These are phyloP conservation scores for Corythucha ciliata DNA, from an alignment of 2,888 invertebrate genomes.

Conservation along the genomic window DNA sequence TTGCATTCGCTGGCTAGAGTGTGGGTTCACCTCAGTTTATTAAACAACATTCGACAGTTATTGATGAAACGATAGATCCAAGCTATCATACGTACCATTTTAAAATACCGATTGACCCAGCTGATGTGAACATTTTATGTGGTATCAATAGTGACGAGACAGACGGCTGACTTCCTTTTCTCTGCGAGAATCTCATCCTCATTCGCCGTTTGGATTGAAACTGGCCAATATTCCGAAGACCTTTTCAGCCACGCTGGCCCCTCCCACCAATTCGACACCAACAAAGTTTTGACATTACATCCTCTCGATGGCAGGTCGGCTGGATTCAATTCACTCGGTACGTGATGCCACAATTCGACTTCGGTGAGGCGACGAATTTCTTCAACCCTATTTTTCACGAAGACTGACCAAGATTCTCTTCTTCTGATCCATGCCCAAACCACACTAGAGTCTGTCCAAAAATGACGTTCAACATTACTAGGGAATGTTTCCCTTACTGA, in stretches of 20 bases:
- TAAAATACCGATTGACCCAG: too few relatives aligned
- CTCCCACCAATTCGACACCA: slow-evolving; percentile 6
- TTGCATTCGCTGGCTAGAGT: too few relatives aligned
- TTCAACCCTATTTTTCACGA: not conserved
- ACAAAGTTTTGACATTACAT: not conserved
- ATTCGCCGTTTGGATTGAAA: not conserved
- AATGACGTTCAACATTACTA: not conserved
- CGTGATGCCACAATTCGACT: not conserved
- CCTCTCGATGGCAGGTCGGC: slow-evolving; percentile 1
- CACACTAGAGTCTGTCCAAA: not conserved
- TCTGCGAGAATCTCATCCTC: slow-evolving; percentile 1
- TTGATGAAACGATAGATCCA: too few relatives aligned
- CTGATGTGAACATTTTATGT: too few relatives aligned
- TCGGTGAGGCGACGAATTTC: not conserved
- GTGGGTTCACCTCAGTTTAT: too few relatives aligned
- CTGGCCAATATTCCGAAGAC: too few relatives aligned
- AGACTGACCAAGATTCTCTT: not conserved
- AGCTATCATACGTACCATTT: too few relatives aligned
- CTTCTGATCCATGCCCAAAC: not conserved
- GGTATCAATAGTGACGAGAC: too few relatives aligned
- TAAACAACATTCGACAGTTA: too few relatives aligned
- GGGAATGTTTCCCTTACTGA: not conserved
- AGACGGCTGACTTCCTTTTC: not conserved
- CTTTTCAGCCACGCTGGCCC: slow-evolving; percentile 3
- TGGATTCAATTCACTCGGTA: not conserved